Conservation (phyloP, 2,797 vertebrate genomes). For the Anableps anableps region DNA sequence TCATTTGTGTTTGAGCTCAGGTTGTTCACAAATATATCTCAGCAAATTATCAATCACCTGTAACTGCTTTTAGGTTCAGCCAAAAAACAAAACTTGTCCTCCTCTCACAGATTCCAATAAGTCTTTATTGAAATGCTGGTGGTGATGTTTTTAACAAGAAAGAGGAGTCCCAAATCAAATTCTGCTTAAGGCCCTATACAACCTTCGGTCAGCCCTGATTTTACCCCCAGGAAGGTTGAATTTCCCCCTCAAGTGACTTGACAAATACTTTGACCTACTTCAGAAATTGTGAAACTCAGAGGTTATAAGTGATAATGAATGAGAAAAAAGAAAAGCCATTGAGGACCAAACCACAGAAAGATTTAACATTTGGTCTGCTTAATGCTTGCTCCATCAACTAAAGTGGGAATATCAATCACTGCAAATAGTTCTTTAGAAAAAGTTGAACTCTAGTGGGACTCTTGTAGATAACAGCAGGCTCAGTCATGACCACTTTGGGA, state of each 20-base stretch:
- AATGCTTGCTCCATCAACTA: not conserved
- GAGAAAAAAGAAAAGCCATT: not conserved
- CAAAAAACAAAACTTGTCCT: not conserved
- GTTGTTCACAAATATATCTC: not conserved
- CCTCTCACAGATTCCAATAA: not conserved
- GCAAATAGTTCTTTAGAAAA: not conserved
- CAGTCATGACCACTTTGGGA: not conserved
- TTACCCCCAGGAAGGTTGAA: not conserved
- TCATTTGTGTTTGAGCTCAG: too few species aligned
- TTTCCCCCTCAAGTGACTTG: not conserved
- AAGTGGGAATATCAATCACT: not conserved
- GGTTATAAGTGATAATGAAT: not conserved
- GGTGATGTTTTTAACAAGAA: not conserved
- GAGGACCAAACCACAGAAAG: not conserved
- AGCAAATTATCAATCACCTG: not conserved
- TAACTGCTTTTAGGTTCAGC: not conserved
- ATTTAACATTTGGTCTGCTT: not conserved
- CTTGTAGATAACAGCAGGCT: not conserved
- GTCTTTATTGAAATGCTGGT: not conserved
- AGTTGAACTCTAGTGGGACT: not conserved
- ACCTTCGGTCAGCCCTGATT: not conserved
- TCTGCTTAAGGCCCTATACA: not conserved
- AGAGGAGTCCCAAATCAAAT: not conserved
- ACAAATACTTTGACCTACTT: not conserved
- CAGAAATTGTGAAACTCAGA: not conserved